These are phyloP conservation scores for Ptychochromis oligacanthus DNA, from an alignment of 2,113 vertebrate genomes.

Conservation along the genomic window DNA sequence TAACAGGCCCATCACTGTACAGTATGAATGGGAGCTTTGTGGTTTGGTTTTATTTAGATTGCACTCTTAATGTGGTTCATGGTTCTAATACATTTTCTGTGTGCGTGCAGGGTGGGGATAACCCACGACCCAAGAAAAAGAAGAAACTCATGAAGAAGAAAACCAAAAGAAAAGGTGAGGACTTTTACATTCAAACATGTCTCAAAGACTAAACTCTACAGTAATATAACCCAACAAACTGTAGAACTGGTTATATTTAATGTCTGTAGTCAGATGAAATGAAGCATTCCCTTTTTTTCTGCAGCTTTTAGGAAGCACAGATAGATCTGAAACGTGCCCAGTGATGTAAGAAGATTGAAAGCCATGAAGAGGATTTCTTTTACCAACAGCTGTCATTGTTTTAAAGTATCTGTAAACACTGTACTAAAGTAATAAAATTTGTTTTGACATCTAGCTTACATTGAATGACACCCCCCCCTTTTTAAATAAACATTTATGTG, in stretches of 20 bases:
- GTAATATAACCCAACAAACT: too few species aligned
- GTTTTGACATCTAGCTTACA: not conserved
- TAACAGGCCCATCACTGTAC: not conserved
- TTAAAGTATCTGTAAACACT: not conserved
- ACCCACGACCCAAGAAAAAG: conserved; percentile 75
- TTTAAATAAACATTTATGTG: conserved; percentile 23
- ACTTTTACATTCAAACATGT: not conserved
- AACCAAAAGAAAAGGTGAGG: conserved; percentile 79
- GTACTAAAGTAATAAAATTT: not conserved
- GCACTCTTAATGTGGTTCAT: not conserved
- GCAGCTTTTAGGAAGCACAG: conserved; percentile 79
- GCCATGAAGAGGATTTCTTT: not conserved
- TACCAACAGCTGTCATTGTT: not conserved
- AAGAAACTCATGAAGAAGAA: conserved; percentile 81
- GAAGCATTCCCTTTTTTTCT: not conserved
- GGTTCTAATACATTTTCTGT: not conserved
- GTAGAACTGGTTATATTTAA: not conserved
- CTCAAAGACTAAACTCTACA: not conserved
- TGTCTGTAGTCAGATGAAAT: not conserved
- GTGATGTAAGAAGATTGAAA: not conserved
- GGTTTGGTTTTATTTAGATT: not conserved
- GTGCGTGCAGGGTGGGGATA: conserved; percentile 62
- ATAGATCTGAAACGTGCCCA: conserved; percentile 26
- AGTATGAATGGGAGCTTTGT: conserved; percentile 20
- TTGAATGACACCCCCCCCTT: not conserved